These are phyloP conservation scores for Neosalanx taihuensis DNA, from an alignment of 2,797 vertebrate species.

Conservation along the genomic window DNA sequence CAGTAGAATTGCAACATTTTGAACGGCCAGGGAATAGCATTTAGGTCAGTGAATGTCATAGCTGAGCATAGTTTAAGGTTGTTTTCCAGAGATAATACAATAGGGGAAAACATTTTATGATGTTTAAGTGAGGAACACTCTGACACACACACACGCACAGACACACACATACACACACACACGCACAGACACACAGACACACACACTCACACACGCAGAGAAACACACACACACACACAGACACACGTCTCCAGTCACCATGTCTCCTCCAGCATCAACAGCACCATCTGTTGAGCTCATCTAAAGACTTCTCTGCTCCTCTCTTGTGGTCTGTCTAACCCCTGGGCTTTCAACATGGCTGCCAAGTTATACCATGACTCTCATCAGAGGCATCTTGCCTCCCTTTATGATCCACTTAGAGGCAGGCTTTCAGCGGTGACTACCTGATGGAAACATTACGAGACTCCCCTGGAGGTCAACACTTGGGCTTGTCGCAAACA, in stretches of 20 bases:
- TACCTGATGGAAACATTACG: slow-evolving; percentile 13
- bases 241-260: slow-evolving; percentile 21
- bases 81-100: neutral
- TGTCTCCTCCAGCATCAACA: slow-evolving; percentile 25
- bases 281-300: slow-evolving; percentile 31
- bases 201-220: neutral
- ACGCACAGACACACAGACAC: neutral
- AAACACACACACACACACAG: neutral
- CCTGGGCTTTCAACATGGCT: slow-evolving; percentile 30
- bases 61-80: neutral
- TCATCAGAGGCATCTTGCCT: slow-evolving; percentile 32
- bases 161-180: slow-evolving; percentile 12
- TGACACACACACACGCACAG: neutral
- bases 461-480: neutral
- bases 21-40: neutral
- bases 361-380: slow-evolving; percentile 41
- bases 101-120: neutral
- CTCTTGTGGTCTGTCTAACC: slow-evolving; percentile 38
- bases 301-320: slow-evolving; percentile 5
- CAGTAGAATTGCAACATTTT: neutral
- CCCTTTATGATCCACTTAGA: slow-evolving; percentile 24
- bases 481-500: slow-evolving; percentile 4
- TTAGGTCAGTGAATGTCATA: neutral
- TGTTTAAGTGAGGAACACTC: neutral
- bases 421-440: slow-evolving; percentile 11